Evolutionary conservation across 2,888 invertebrate genomes (phyloP), one percentile per base, ranked within the genome.

Genomic region (Ochropacha duplaris): DNA sequence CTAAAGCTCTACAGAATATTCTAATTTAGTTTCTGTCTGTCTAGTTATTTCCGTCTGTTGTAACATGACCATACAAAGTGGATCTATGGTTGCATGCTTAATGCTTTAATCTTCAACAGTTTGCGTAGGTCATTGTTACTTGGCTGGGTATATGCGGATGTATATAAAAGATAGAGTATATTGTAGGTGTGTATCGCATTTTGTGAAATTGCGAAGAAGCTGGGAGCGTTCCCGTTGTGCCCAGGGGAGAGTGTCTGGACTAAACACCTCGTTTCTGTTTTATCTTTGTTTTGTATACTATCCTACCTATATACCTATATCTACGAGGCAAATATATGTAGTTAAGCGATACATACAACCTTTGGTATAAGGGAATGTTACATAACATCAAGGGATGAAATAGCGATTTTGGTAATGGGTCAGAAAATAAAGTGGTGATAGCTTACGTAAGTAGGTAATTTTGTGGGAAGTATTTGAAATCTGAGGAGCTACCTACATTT

Each of bases 171-270:
- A 72, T 66, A 60, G 75, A 80, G 78, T 81, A 76, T 81, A 76
- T 76, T 76, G 75, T 83, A 76, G 77, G 77, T 81, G 73, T 83
- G 77, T 86, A 82, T 81, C 72, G 83, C 79, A 74, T 86, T 87
- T 87, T 86, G 87, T 83, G 89, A 89, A 90, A 89, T 90, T 88
- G 89, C 88, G 81, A 86, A 88, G 86, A 87, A 85, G 83, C 83
- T 76, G 77, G 66, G 75, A 81, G 67, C 74, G 69, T 79, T 76
- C 75, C 69, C 77, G 70, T 62, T 72, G 75, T 76, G 80, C 90
- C 86, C 90, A 79, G 72, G 90, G 90, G 90, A 88, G 78, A 79
- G 71, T 71, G 88, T 86, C 87, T 86, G 86, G 84, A 80, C 90
- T 89, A 86, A 90, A 88, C 88, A 87, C 85, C 83, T 86, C 84